Base-by-base conservation (phyloP, 2,888 invertebrate species). In the Unio pictorum region DNA sequence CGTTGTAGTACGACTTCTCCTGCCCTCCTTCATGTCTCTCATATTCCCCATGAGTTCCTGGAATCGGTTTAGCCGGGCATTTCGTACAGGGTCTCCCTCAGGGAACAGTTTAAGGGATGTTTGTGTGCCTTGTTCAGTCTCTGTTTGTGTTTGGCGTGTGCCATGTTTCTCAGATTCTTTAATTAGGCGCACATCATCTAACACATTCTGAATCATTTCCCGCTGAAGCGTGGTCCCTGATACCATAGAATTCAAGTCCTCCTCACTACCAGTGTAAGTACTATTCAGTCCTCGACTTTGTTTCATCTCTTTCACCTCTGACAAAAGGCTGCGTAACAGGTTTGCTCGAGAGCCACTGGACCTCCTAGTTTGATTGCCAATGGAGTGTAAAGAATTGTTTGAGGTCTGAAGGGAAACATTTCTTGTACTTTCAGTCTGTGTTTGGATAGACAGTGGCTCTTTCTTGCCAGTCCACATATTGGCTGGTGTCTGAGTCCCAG, bases 261-360 rank as follows among this genome's bases (percentile, higher is more conserved):
- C 82, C 45, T 78, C 76, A 61, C 80, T 76, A 58, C 75, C 76
- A 59, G 72, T 71, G n/a, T 72, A 72, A 58, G 74, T 80, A 66
- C 78, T 80, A 61, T 80, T 75, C 26, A 87, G 59, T 17, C 86
- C 86, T 65, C 82, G 75, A 68, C 85, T 84, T 60, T 78, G 76
- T 69, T 85, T 86, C 59, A 87, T 73, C 66, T 81, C 83, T 68
- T 86, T 86, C 20, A 87, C 87, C 69, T 87, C 87, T 59, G 79
- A 76, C 63, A 87, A 73, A 67, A 87, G 85, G 66, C 76, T 82
- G 20, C 79, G 71, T 20, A 87, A 73, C 57, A 87, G 71, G 66
- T 87, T 81, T 55, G 82, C 74, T 26, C 84, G 68, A 8, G 85
- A 83, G 11, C 82, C 79, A 71, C 82, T 81, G 8, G 77, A 72